Evolutionary conservation across 2,797 vertebrate species (phyloP).

Genomic region (Enteromius anoplus): DNA sequence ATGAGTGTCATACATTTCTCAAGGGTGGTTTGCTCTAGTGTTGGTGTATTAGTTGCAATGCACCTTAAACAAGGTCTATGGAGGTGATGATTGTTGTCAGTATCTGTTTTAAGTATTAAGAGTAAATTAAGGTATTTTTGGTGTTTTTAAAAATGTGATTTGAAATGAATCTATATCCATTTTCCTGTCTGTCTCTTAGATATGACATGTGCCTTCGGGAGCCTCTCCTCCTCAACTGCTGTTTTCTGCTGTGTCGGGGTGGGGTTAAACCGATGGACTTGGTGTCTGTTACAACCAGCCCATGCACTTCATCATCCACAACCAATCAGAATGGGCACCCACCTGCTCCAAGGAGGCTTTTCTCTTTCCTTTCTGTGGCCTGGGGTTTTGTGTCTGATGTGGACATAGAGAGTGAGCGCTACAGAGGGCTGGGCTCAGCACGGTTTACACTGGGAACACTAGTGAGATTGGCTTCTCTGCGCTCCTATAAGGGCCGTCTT

Average conservation of each 20-base stretch:
- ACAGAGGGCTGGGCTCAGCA: slow-evolving; percentile 86
- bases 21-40: neutral
- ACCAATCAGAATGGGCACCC: slow-evolving; percentile 66
- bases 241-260: slow-evolving; percentile 89
- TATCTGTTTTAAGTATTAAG: neutral
- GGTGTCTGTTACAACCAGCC: slow-evolving; percentile 87
- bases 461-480: slow-evolving; percentile 85
- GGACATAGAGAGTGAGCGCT: slow-evolving; percentile 93
- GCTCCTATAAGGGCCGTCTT: slow-evolving; percentile 89
- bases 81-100: neutral
- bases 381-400: slow-evolving; percentile 95
- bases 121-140: neutral
- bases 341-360: slow-evolving; percentile 76
- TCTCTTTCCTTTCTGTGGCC: slow-evolving; percentile 92
- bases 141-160: neutral
- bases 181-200: slow-evolving; percentile 69
- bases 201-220: slow-evolving; percentile 89
- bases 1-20: neutral
- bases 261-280: slow-evolving; percentile 86
- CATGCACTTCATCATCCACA: slow-evolving; percentile 65
- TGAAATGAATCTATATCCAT: neutral
- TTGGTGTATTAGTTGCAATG: neutral
- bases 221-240: slow-evolving; percentile 89
- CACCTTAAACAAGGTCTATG: neutral
- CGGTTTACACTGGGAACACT: slow-evolving; percentile 90